phyloP scores from a whole-genome alignment of 1,140 invertebrate genomes.

The Hormaphis cornu region DNA sequence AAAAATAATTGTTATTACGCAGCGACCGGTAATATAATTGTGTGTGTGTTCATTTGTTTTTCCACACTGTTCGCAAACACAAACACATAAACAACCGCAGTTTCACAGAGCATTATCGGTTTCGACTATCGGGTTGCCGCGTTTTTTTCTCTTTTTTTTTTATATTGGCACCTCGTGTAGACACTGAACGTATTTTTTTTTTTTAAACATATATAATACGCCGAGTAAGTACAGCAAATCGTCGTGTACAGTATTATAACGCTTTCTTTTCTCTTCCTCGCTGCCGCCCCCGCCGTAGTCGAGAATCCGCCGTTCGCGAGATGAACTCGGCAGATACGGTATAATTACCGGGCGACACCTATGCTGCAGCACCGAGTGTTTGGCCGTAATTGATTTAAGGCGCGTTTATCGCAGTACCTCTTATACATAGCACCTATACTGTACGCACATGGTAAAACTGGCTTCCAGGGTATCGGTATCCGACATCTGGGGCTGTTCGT shows the following conservation, averaged over 20 bases:
- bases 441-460: constrained; percentile 2
- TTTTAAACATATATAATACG: not conserved
- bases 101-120: constrained; percentile 19
- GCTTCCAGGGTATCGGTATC: constrained; percentile 23
- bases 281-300: not conserved
- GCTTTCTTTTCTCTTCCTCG: not conserved
- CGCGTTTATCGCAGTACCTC: constrained; percentile 6
- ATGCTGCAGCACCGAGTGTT: constrained; percentile 27
- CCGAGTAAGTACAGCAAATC: not conserved
- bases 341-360: constrained; percentile 29
- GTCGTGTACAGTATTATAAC: no score
- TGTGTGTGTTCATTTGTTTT: not conserved
- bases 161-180: not conserved
- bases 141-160: not conserved
- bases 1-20: constrained; percentile 9
- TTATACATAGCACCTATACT: not conserved
- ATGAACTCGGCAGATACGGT: constrained; percentile 23
- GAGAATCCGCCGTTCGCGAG: not conserved
- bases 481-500: constrained; percentile 28
- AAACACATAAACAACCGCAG: not conserved
- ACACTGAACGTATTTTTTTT: no score
- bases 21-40: constrained; percentile 9
- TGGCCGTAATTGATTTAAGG: constrained; percentile 31
- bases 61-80: not conserved
- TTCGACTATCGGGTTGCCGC: constrained; percentile 18